Percentiles rank a stretch among this genome's conserved stretches.
phyloP scores from a whole-genome alignment of 2,888 invertebrate species.

The Xestia rhomboidea region DNA sequence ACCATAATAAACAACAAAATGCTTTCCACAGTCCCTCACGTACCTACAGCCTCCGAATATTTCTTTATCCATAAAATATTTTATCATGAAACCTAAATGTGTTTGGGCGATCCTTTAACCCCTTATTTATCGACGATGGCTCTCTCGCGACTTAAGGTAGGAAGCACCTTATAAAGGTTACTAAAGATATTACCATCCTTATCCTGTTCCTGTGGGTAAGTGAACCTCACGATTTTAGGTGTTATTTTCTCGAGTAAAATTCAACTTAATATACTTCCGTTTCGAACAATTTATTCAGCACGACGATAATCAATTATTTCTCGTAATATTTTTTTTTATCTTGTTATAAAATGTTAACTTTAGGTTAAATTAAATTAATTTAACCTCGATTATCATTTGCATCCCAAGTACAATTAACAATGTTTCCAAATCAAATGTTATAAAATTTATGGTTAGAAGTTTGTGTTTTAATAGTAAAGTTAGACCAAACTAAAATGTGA shows the following conservation, averaged over 20 bases:
- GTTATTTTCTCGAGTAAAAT: slow-evolving; percentile 3
- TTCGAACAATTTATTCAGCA: background rate
- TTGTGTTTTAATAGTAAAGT: background rate
- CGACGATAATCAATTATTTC: background rate
- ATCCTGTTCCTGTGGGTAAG: background rate
- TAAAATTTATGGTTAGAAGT: background rate
- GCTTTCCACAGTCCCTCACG: background rate
- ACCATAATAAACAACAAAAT: slow-evolving; percentile 17
- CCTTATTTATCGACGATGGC: slow-evolving; percentile 56
- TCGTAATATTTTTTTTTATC: background rate
- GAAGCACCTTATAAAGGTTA: slow-evolving; percentile 19
- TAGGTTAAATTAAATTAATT: background rate
- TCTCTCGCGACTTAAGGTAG: slow-evolving; percentile 41
- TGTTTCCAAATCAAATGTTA: slow-evolving; percentile 8
- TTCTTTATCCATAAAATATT: slow-evolving; percentile 40
- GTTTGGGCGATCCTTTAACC: slow-evolving; percentile 46
- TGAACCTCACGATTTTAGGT: background rate
- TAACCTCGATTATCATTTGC: background rate
- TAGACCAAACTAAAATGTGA: slow-evolving; percentile 3
- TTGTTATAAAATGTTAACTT: background rate
- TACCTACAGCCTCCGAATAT: slow-evolving; percentile 28
- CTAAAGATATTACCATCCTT: slow-evolving; percentile 29
- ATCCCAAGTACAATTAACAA: background rate
- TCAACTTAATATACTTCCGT: background rate
- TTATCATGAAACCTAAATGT: slow-evolving; percentile 50